phyloP scores from a whole-genome alignment of 2,797 vertebrate genomes.

The Peromyscus attwateri region DNA sequence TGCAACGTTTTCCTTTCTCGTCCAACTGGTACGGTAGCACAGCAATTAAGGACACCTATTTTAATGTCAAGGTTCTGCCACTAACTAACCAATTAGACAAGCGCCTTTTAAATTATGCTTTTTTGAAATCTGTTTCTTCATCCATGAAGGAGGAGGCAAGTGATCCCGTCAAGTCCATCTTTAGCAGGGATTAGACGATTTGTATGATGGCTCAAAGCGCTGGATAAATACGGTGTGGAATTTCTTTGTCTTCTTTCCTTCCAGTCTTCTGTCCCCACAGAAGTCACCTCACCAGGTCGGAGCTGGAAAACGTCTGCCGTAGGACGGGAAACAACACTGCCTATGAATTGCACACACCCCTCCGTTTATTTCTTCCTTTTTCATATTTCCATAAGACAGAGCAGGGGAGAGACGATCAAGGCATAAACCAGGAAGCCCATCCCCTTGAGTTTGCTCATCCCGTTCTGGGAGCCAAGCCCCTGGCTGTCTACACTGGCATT shows the following conservation, averaged over 20 bases:
- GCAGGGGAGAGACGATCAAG: background rate
- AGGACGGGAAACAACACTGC: conserved; percentile 3
- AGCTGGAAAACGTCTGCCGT: background rate
- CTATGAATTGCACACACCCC: background rate
- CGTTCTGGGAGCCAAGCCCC: background rate
- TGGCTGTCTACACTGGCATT: conserved; percentile 49
- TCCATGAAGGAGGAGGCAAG: background rate
- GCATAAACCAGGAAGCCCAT: background rate
- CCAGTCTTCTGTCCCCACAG: background rate
- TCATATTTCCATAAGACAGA: background rate
- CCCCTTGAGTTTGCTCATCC: background rate
- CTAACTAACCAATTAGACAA: background rate
- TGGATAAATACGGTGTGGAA: background rate
- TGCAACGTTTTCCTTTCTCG: background rate
- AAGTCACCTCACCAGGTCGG: background rate
- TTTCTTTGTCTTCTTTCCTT: conserved; percentile 27
- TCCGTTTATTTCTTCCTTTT: background rate
- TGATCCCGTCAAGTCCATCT: background rate
- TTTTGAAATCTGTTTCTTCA: conserved; percentile 48
- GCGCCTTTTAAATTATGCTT: conserved; percentile 2
- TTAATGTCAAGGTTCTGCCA: conserved; percentile 47
- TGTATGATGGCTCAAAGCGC: background rate
- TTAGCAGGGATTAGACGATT: background rate
- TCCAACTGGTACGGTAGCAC: background rate
- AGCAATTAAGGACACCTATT: background rate